These are phyloP conservation scores for Cyclopterus lumpus DNA, from an alignment of 2,797 vertebrate species.

Conservation along the genomic window DNA sequence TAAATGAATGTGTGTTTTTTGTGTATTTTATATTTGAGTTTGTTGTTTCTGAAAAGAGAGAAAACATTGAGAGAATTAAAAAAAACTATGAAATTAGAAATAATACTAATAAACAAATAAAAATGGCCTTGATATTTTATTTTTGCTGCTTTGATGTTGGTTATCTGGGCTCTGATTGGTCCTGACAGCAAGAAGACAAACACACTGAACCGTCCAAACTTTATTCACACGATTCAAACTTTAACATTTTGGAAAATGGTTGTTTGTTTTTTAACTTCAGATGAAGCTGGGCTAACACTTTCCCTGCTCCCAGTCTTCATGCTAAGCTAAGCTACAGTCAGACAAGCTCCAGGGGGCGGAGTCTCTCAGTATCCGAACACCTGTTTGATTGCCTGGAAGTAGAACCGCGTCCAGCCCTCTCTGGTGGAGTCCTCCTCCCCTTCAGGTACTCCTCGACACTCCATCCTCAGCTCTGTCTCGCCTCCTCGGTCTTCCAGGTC, in stretches of 20 bases:
- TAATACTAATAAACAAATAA: not conserved
- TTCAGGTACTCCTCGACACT: slow-evolving; percentile 87
- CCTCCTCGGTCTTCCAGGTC: slow-evolving; percentile 84
- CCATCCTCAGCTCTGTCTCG: slow-evolving; percentile 88
- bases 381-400: slow-evolving; percentile 95
- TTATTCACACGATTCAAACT: not conserved
- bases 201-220: not conserved
- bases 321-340: not conserved
- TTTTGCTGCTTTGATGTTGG: not conserved
- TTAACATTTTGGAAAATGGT: not conserved
- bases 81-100: not conserved
- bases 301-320: too few relatives aligned
- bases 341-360: not conserved
- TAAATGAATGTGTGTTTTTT: not conserved
- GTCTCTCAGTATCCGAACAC: slow-evolving; percentile 87
- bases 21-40: not conserved
- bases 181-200: not conserved
- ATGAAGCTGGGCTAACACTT: not conserved
- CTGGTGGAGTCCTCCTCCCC: slow-evolving; percentile 90
- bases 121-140: not conserved
- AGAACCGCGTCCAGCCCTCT: slow-evolving; percentile 94
- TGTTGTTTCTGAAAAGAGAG: not conserved
- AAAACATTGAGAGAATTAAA: too few relatives aligned
- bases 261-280: not conserved
- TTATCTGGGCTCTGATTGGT: not conserved